Evolutionary conservation across 2,888 invertebrate genomes (phyloP).

Genomic region (Xestia ashworthii): DNA sequence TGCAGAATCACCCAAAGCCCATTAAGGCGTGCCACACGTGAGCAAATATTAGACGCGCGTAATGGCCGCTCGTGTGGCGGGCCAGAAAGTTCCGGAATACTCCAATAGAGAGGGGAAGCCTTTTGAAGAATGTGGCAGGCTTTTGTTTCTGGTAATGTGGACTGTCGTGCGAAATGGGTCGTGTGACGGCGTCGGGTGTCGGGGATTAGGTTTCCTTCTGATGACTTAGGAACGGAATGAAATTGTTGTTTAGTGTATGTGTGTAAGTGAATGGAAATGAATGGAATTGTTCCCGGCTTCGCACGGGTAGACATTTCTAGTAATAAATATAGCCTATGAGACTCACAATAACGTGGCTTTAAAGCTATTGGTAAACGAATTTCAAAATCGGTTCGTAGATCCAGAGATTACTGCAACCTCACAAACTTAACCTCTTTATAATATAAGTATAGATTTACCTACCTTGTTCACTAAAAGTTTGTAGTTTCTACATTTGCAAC

Average conservation of each 20-base stretch:
- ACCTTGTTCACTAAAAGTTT: no score
- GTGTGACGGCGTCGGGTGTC: background rate
- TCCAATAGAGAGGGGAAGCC: constrained; percentile 20
- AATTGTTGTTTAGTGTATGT: background rate
- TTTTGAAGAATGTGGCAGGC: constrained; percentile 1
- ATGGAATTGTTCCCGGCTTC: no score
- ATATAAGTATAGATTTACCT: no score
- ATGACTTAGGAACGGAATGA: background rate
- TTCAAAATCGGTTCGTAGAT: no score
- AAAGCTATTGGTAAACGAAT: no score
- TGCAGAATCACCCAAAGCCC: constrained; percentile 44
- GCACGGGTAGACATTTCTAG: no score
- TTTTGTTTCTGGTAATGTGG: constrained; percentile 31
- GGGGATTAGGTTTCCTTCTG: background rate
- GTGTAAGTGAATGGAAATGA: no score
- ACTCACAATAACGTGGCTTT: no score
- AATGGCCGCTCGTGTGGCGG: constrained; percentile 30
- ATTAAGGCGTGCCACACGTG: constrained; percentile 42
- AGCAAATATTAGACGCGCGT: constrained; percentile 53
- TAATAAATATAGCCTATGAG: no score
- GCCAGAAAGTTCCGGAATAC: constrained; percentile 19
- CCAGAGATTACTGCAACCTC: no score
- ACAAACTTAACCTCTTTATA: no score
- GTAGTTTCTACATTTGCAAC: background rate
- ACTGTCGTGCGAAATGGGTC: constrained; percentile 2